Evolutionary conservation across 2,888 invertebrate genomes (phyloP), one percentile per base, ranked within the genome.

Genomic region (Heteropelma amictum): DNA sequence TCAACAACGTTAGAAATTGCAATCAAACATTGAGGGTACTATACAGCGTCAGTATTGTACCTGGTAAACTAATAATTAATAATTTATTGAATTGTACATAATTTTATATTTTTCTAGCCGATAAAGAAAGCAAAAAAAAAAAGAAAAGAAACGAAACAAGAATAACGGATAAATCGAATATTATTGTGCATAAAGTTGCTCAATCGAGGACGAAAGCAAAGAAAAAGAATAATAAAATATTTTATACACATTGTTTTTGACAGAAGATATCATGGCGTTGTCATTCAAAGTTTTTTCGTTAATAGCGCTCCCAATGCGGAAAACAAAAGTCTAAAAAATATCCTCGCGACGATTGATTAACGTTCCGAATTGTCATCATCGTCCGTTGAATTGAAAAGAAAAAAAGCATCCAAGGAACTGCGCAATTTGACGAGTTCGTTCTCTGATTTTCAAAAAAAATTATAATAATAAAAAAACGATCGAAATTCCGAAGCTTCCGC

Each of bases 11-110:
- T 71, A 72, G 47, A 68, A 73, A 60, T 77, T 79, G 64, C 76
- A 76, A 79, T 78, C 74, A 73, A 75, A 77, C 47, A 68, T 45
- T 69, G 60, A 40, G 71, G 80, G 77, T 80, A 81, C 73, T 76
- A 77, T 82, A 82, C 80, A 69, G 79, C 79, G 79, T 74, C 73
- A 77, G 80, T 79, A 81, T 80, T 72, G 81, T 83, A 84, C 79
- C 79, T 56, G 69, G 45, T 69, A 70, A 76, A 75, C 72, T 79
- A 75, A 79, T 74, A 65, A 76, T 81, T 78, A 80, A 77, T 86
- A 84, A 87, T 87, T 87, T 87, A 87, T 87, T 86, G 79, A 85
- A 86, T 85, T 87, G 87, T 87, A 87, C 77, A 87, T 87, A 87
- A 80, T 87, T 87, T 87, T 87, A 87, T 87, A 87, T 87, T 87